Evolutionary conservation across 1,140 invertebrate genomes (phyloP), one percentile per base, ranked within the genome.

Genomic region (Cryptotermes secundus): DNA sequence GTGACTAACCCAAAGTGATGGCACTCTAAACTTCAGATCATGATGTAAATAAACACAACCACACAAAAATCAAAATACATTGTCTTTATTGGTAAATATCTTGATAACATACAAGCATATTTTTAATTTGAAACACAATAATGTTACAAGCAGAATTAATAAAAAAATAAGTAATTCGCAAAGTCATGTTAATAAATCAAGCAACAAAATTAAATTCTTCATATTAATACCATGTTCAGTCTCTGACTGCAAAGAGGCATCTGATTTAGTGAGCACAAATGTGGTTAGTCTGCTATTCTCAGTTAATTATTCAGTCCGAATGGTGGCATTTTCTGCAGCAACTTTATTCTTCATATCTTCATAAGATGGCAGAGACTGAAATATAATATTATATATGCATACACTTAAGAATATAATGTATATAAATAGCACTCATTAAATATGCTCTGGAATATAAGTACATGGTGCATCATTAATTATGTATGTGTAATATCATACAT

Each of bases 311-410:
- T 84, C 45, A 49, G 10, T 81, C 38, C 45, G 34, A 3, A 84
- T 84, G 16, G 42, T 22, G 19, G 83, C 83, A 84, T 81, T 84
- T 81, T 34, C 35, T 84, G 72, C 83, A 45, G 83, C 59, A 42
- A 84, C 31, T 79, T 49, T 19, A 14, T 45, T 80, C 83, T 84
- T 84, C 83, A 84, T 16, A 36, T 84, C 83, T 81, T 84, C 79
- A 35, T 84, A 84, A 22, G 83, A 84, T 84, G 83, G 83, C 83
- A 84, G 59, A 49, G 83, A 84, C 83, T 84, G 83, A 19, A 84
- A 84, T 45, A 36, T 42, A 80, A 84, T 80, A 84, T 72, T 31
- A 72, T 26, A 72, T 31, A 31, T n/a, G 1, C 1, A 72, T 2
- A 72, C 9, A 72, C 10, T 59, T 72, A 72, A 14, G 14, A 72